Percentiles rank a stretch among this genome's conserved stretches.
These are phyloP conservation scores for Neria commutata DNA, from an alignment of 2,888 invertebrate species.

Conservation along the genomic window DNA sequence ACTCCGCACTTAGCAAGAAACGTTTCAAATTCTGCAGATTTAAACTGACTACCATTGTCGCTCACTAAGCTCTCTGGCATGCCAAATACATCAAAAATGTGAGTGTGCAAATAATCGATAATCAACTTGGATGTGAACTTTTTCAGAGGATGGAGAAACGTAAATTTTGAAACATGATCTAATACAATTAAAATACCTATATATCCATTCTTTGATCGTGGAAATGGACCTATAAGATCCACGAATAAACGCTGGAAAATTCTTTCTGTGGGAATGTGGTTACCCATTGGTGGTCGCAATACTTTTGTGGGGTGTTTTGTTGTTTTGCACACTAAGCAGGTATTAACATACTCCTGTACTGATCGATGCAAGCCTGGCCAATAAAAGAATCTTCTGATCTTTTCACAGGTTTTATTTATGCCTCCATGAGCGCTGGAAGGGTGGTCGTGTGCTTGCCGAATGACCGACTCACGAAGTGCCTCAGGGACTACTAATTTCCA, in stretches of 20 bases:
- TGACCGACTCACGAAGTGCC: neutral
- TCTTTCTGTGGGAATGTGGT: neutral
- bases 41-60: constrained; percentile 11
- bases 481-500: too few species aligned
- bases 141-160: neutral
- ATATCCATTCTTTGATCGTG: neutral
- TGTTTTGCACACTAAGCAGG: constrained; percentile 1
- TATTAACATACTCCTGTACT: too few species aligned
- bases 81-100: constrained; percentile 2
- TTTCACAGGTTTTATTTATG: neutral
- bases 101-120: neutral
- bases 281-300: constrained; percentile 1
- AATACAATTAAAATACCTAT: neutral
- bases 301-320: neutral
- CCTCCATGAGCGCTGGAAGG: constrained; percentile 15
- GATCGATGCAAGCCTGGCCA: neutral
- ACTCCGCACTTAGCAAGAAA: neutral
- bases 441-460: constrained; percentile 3
- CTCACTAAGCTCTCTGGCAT: neutral
- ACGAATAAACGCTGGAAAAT: constrained; percentile 17
- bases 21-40: neutral
- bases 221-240: constrained; percentile 21
- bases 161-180: constrained; percentile 18
- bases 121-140: neutral
- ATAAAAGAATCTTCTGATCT: constrained; percentile 2